These are phyloP conservation scores for Trissoscelio sp. DNA, from an alignment of 2,888 invertebrate genomes.

Conservation along the genomic window DNA sequence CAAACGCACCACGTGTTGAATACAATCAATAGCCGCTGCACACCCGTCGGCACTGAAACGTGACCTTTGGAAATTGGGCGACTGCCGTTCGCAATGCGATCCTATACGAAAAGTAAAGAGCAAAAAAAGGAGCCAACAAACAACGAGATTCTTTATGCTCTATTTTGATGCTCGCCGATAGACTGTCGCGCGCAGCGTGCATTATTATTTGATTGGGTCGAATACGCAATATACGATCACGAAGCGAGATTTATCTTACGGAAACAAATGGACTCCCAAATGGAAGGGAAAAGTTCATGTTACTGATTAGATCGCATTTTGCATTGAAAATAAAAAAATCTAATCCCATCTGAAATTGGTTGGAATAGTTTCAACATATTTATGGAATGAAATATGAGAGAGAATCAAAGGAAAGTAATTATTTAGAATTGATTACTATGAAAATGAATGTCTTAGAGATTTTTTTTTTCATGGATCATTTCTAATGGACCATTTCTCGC, in stretches of 20 bases:
- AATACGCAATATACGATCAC: slow-evolving; percentile 35
- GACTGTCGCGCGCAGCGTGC: slow-evolving; percentile 32
- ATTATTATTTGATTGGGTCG: slow-evolving; percentile 52
- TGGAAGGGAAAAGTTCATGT: slow-evolving; percentile 7
- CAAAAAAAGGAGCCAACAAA: slow-evolving; percentile 38
- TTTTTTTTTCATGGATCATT: too few relatives aligned
- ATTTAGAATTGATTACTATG: too few relatives aligned
- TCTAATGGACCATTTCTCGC: too few relatives aligned
- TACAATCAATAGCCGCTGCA: slow-evolving; percentile 67
- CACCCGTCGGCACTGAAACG: slow-evolving; percentile 67
- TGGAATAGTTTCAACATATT: not conserved
- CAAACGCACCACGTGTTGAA: slow-evolving; percentile 69
- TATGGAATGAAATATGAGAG: too few relatives aligned
- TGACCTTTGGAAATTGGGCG: slow-evolving; percentile 69
- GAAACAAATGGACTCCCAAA: slow-evolving; percentile 24
- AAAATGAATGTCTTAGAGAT: too few relatives aligned
- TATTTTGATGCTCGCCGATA: slow-evolving; percentile 52
- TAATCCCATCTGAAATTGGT: slow-evolving; percentile 7
- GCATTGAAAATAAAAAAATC: not conserved
- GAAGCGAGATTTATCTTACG: slow-evolving; percentile 24
- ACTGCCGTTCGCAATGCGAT: slow-evolving; percentile 59
- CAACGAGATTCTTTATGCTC: slow-evolving; percentile 51
- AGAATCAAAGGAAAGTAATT: too few relatives aligned
- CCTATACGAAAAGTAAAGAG: slow-evolving; percentile 47
- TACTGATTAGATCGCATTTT: slow-evolving; percentile 29